A percentile compares a stretch with the other conserved stretches of the same genome.
Conservation (phyloP, 2,113 vertebrate genomes). For the Edolisoma coerulescens region DNA sequence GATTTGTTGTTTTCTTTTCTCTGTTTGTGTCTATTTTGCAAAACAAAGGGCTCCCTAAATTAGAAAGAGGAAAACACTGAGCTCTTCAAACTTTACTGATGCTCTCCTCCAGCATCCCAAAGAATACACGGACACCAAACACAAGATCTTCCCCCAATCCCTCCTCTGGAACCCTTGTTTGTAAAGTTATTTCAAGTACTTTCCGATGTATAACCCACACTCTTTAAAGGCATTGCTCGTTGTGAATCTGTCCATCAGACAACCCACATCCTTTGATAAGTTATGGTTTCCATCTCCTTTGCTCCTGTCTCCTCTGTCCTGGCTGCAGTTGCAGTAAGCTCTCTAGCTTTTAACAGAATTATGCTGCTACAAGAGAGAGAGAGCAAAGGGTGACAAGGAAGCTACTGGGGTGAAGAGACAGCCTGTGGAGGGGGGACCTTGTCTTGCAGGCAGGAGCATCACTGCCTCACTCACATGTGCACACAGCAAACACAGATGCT, state of each 20-base stretch:
- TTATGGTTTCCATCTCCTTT: not conserved
- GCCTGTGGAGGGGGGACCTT: not conserved
- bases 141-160: not conserved
- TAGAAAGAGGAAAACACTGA: not conserved
- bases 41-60: constrained; percentile 5
- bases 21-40: constrained; percentile 43
- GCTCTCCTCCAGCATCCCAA: not conserved
- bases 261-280: constrained; percentile 18
- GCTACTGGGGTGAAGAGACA: not conserved
- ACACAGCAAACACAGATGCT: not conserved
- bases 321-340: constrained; percentile 3
- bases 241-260: not conserved
- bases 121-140: not conserved
- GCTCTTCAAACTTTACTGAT: not conserved
- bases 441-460: not conserved
- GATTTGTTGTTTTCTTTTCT: constrained; percentile 40
- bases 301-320: not conserved
- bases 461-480: not conserved
- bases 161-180: not conserved
- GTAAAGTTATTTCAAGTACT: not conserved
- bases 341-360: constrained; percentile 17
- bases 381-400: not conserved
- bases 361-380: fast-evolving
- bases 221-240: not conserved
- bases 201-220: not conserved